phyloP scores from a whole-genome alignment of 2,888 invertebrate species.

The Disparrhopalites patrizii region DNA sequence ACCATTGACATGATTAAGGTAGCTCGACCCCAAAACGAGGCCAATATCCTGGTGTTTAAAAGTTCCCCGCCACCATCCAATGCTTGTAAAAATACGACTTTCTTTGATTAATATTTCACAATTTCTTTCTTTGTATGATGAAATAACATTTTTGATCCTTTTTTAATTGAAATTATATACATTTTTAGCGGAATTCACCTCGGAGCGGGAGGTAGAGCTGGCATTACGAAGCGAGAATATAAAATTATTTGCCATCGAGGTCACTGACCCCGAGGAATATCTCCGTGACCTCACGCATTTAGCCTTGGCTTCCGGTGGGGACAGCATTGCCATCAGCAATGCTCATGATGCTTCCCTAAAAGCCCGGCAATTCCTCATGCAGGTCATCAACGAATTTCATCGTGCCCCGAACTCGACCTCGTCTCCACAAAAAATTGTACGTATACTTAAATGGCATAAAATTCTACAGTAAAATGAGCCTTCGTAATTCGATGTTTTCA shows the following conservation, averaged over 20 bases:
- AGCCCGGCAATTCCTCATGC: too few species aligned
- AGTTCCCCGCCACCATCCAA: too few species aligned
- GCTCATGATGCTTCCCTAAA: not conserved
- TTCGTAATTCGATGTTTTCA: too few species aligned
- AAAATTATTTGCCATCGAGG: constrained; percentile 4
- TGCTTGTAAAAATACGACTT: too few species aligned
- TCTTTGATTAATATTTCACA: not conserved
- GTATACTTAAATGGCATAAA: not conserved
- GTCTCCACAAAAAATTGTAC: not conserved
- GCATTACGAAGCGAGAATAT: not conserved
- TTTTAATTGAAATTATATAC: not conserved
- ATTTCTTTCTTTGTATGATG: not conserved
- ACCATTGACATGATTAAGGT: too few species aligned
- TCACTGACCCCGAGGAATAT: not conserved
- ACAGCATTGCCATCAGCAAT: not conserved
- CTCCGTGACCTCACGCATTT: not conserved
- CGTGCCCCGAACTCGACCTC: not conserved
- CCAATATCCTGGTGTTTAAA: too few species aligned
- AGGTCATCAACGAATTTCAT: too few species aligned
- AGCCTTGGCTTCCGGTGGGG: not conserved
- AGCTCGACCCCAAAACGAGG: too few species aligned
- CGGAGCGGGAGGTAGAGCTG: not conserved
- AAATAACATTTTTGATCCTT: not conserved
- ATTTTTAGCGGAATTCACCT: not conserved
- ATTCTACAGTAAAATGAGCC: not conserved